phyloP scores from a whole-genome alignment of 1,140 invertebrate genomes.

The Uloborus diversus region DNA sequence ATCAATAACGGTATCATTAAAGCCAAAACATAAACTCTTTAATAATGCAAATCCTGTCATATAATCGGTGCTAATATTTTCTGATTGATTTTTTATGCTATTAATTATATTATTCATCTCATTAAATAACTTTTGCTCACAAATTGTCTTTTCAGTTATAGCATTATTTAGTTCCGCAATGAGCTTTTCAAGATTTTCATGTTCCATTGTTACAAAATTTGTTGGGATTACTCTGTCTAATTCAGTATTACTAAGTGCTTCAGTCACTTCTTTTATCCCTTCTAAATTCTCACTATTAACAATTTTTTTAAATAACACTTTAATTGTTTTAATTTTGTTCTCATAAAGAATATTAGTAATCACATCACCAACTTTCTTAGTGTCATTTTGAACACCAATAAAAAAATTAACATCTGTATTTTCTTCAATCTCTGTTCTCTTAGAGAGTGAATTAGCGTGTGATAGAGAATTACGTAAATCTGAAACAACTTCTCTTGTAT shows the following conservation, averaged over 20 bases:
- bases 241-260: not conserved
- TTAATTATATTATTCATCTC: not conserved
- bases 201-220: not conserved
- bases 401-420: not conserved
- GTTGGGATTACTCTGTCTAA: not conserved
- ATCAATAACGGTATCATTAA: not conserved
- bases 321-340: not conserved
- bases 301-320: not conserved
- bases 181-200: slow-evolving; percentile 4
- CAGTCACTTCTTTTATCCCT: not conserved
- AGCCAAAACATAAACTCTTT: not conserved
- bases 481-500: not conserved
- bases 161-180: not conserved
- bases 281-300: not conserved
- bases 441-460: not conserved
- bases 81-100: not conserved
- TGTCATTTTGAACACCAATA: not conserved
- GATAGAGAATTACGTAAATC: slow-evolving; percentile 5
- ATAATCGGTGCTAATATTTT: not conserved
- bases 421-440: not conserved
- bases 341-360: not conserved
- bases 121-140: not conserved
- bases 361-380: not conserved
- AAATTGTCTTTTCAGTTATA: not conserved
- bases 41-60: not conserved